A percentile compares a stretch with the other conserved stretches of the same genome.
Conservation (phyloP, 2,888 invertebrate genomes). For the Trimorus sp. region DNA sequence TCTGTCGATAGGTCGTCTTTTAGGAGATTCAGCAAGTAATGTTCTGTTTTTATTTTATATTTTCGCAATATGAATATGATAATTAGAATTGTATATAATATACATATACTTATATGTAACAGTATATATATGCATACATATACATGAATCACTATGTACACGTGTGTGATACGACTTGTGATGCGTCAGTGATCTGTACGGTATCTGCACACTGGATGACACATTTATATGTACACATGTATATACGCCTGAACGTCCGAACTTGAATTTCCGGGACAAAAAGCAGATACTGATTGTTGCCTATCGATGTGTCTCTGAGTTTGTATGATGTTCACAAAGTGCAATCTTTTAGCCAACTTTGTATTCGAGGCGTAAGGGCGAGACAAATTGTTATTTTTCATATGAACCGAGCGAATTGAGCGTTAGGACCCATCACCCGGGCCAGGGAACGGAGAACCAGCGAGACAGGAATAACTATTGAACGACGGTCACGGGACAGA, state of each 20-base stretch:
- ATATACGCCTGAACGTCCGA: slow-evolving; percentile 57
- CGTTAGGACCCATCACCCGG: neutral
- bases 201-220: no score
- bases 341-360: slow-evolving; percentile 81
- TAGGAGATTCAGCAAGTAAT: slow-evolving; percentile 68
- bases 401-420: slow-evolving; percentile 73
- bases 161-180: no score
- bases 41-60: no score
- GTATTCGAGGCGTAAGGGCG: slow-evolving; percentile 76
- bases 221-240: slow-evolving; percentile 1
- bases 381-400: slow-evolving; percentile 81
- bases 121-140: slow-evolving; percentile 38
- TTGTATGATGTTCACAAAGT: slow-evolving; percentile 81
- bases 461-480: slow-evolving; percentile 68
- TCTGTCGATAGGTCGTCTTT: slow-evolving; percentile 68
- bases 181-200: no score
- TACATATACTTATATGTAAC: slow-evolving; percentile 55
- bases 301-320: slow-evolving; percentile 74
- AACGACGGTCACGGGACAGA: slow-evolving; percentile 62
- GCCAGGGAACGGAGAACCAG: slow-evolving; percentile 4
- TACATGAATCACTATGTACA: neutral
- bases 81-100: slow-evolving; percentile 67
- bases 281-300: slow-evolving; percentile 43
- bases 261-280: slow-evolving; percentile 38
- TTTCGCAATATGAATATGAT: no score